Evolutionary conservation across 1,140 invertebrate species (phyloP), one percentile per base, ranked within the genome.

Genomic region (Drosophila eugracilis): DNA sequence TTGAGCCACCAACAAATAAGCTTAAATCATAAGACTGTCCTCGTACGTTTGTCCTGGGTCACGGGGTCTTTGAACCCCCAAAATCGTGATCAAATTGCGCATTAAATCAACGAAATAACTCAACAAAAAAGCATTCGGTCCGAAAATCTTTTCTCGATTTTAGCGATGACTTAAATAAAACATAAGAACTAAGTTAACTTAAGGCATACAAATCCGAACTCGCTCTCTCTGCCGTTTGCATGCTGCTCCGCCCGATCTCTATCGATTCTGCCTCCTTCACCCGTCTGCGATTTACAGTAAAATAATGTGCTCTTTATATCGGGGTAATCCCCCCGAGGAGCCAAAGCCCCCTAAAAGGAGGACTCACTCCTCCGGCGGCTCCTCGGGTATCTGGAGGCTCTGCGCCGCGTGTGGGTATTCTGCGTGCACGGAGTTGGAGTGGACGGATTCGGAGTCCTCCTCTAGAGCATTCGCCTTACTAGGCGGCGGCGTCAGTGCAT

Each of bases 341-440:
- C 24, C 30, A 26, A 26, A 14, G 19, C 26, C 26, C 62, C 19
- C 3, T 2, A 10, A 0, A 21, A 0, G 30, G 10, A 0, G 22
- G 9, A 22, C 49, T 77, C 78, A 85, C 77, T 86, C 73, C 83
- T 85, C 90, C 57, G 90, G 90, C 67, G 90, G 90, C 50, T 91
- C 83, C 34, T 91, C 90, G 14, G 86, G 90, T 70, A 88, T 89
- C 55, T 88, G 83, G n/a, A 84, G 69, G 74, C 72, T 88, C 77
- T 90, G 89, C 50, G 81, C 84, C 77, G 90, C 78, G 60, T 86
- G 81, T 48, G 83, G 80, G 53, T 81, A 91, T 42, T 90, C 86
- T 44, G 89, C 88, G 57, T 91, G 86, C 45, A 91, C 88, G 5
- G 89, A 91, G 50, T 91, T 91, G 17, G 90, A 90, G 65, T 89